Percentiles rank a stretch among this genome's conserved stretches.
Conservation (phyloP, 2,797 vertebrate species). For the Enteromius afrohamiltoni region DNA sequence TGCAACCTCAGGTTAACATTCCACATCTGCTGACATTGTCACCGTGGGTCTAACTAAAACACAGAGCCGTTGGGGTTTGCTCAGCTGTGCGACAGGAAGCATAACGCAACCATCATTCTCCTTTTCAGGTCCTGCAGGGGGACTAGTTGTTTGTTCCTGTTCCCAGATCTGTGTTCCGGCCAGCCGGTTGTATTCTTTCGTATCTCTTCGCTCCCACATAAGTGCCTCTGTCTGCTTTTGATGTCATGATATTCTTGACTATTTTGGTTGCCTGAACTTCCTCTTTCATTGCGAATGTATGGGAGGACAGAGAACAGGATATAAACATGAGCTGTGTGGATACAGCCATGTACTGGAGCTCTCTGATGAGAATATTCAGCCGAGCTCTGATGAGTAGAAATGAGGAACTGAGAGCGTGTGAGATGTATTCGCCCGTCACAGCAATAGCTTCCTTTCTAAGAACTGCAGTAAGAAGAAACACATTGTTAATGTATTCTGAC, state of each 20-base stretch:
- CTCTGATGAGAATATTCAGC: constrained; percentile 14
- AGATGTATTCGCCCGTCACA: background rate
- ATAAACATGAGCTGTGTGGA: constrained; percentile 9
- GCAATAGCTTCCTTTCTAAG: background rate
- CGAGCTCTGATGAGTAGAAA: background rate
- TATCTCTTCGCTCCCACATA: background rate
- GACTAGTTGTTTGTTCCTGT: constrained; percentile 41
- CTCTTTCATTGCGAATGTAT: constrained; percentile 30
- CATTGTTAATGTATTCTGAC: background rate
- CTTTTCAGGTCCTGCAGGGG: background rate
- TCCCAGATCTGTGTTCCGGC: constrained; percentile 29
- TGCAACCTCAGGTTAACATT: constrained; percentile 20
- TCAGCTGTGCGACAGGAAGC: constrained; percentile 54
- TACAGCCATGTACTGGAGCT: background rate
- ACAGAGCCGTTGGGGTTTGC: constrained; percentile 32
- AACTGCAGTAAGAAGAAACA: background rate
- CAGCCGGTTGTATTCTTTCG: constrained; percentile 14
- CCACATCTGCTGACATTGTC: constrained; percentile 9
- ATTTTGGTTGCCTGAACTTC: constrained; percentile 40
- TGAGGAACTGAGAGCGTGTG: background rate
- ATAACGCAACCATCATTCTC: constrained; percentile 1
- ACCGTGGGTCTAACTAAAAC: constrained; percentile 4
- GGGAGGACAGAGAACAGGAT: background rate
- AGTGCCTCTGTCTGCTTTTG: constrained; percentile 23
- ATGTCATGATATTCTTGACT: constrained; percentile 41